Evolutionary conservation across 2,888 invertebrate species (phyloP), one percentile per base, ranked within the genome.

Genomic region (Thereva unica): DNA sequence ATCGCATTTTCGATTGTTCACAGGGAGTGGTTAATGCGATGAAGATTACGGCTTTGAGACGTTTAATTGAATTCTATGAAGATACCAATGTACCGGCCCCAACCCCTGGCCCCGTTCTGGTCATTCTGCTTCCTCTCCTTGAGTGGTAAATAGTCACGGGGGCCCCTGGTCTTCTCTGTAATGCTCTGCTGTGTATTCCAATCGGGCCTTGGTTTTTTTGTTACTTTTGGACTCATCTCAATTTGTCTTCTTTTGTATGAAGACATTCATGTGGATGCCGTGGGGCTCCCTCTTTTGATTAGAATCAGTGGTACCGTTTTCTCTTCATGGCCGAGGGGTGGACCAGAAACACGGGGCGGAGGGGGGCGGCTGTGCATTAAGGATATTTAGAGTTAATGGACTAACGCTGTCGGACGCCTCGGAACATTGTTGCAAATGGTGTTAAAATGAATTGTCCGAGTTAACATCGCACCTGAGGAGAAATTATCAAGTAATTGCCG

Each of bases 211-310:
- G 37, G 7, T 37, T 10, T 12, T 38, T 12, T 34, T 47, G 12
- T 6, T 44, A 44, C 5, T 44, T 44, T 5, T 23, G 8, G 6
- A n/a, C 56, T 59, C 47, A 47, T 38, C 45, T 47, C 57, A 59
- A 59, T 59, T 59, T 59, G 57, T 59, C 57, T 59, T 59, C 57
- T 35, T 59, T 59, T 59, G 47, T 59, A 59, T 59, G 47, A 59
- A 59, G 57, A 59, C 57, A 47, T 59, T 59, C 45, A 35, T 12
- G 42, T 40, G 57, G 37, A 37, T 23, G 9, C 8, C 44, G 38
- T 40, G 45, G 45, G 45, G 47, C 10, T 47, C 35, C 57, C 41
- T 23, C 50, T 50, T 50, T 50, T 47, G 57, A 59, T 59, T 59
- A 59, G 57, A 59, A 47, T 59, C 57, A 23, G 1, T 23, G 23